These are phyloP conservation scores for Lithophane semibrunnea DNA, from an alignment of 2,888 invertebrate species.

Conservation along the genomic window DNA sequence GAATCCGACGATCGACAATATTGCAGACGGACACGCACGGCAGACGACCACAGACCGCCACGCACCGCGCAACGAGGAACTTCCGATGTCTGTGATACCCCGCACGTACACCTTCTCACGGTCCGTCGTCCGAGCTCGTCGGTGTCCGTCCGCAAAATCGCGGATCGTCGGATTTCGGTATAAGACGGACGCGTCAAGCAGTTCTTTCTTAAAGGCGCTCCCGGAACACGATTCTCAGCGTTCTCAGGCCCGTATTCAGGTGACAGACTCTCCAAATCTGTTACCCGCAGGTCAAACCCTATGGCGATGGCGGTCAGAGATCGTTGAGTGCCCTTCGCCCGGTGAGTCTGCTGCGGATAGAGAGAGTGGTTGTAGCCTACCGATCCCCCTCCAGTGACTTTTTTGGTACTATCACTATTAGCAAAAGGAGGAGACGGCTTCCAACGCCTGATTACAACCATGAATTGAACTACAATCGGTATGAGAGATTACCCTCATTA, in stretches of 20 bases:
- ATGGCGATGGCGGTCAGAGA: too few relatives aligned
- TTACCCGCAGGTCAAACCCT: neutral
- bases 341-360: neutral
- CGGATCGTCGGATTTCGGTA: too few relatives aligned
- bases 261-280: neutral
- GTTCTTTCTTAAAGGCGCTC: neutral
- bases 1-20: too few relatives aligned
- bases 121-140: too few relatives aligned
- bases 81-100: too few relatives aligned
- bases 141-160: too few relatives aligned
- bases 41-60: too few relatives aligned
- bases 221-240: fast-evolving
- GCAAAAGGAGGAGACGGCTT: neutral
- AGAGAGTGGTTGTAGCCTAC: neutral
- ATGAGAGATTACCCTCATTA: neutral
- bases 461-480: neutral
- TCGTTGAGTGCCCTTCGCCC: too few relatives aligned
- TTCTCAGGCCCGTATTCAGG: neutral
- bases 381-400: neutral
- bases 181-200: neutral
- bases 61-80: too few relatives aligned
- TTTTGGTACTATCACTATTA: neutral
- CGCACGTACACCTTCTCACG: too few relatives aligned
- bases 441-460: fast-evolving
- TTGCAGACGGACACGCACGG: too few relatives aligned